Percentiles rank a stretch among this genome's conserved stretches.
These are phyloP conservation scores for Dynastes tityus DNA, from an alignment of 2,888 invertebrate species.

Conservation along the genomic window DNA sequence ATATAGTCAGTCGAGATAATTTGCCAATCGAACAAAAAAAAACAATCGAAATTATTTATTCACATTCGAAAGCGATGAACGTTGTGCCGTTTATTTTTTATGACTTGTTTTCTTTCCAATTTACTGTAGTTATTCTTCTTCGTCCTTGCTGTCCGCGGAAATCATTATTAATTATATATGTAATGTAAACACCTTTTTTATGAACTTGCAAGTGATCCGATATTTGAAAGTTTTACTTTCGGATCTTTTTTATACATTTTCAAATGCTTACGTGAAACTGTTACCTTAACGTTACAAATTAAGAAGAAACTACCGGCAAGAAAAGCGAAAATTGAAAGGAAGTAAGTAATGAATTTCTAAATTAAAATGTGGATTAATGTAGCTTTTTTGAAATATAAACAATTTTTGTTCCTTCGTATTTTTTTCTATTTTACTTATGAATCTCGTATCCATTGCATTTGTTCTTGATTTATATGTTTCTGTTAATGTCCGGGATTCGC, in stretches of 20 bases:
- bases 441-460: too few species aligned
- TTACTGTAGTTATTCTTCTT: conserved; percentile 6
- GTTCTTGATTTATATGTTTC: too few species aligned
- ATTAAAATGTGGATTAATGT: too few species aligned
- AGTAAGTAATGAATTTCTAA: too few species aligned
- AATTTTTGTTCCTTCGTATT: too few species aligned
- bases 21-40: not conserved
- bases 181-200: conserved; percentile 14
- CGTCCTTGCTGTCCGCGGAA: not conserved
- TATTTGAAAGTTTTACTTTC: conserved; percentile 14
- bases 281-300: not conserved
- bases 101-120: not conserved
- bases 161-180: not conserved
- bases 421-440: too few species aligned
- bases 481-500: too few species aligned
- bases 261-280: not conserved
- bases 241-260: not conserved
- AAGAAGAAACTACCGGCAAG: too few species aligned
- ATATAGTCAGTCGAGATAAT: not conserved
- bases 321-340: too few species aligned
- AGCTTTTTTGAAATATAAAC: too few species aligned
- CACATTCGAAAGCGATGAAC: conserved; percentile 12
- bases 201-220: not conserved
- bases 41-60: not conserved
- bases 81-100: not conserved